These are phyloP conservation scores for Bugulina stolonifera DNA, from an alignment of 2,888 invertebrate genomes.

Conservation along the genomic window DNA sequence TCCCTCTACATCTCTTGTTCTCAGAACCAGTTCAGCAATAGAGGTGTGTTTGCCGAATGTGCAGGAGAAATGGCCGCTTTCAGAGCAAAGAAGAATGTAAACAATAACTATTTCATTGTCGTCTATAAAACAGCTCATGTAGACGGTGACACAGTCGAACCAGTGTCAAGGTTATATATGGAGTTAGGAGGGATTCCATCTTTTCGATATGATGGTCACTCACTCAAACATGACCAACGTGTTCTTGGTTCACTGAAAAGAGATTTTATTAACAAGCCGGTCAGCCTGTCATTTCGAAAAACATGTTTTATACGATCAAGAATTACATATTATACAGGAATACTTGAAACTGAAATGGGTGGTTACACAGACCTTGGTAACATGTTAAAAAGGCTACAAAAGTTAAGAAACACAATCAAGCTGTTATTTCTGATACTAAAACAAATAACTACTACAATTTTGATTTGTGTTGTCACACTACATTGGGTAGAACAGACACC, in stretches of 20 bases:
- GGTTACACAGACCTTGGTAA: too few relatives aligned
- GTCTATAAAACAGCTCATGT: not conserved
- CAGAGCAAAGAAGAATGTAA: not conserved
- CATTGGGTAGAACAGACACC: too few relatives aligned
- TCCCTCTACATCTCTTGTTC: not conserved
- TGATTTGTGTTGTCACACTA: too few relatives aligned
- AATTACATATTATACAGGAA: too few relatives aligned
- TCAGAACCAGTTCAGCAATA: not conserved
- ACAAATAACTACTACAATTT: too few relatives aligned
- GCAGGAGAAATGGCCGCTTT: not conserved
- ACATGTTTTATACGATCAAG: too few relatives aligned
- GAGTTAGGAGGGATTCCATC: not conserved
- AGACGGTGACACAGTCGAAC: not conserved
- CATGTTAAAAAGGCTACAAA: too few relatives aligned
- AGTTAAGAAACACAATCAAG: too few relatives aligned
- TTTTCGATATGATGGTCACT: not conserved
- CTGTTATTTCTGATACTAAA: too few relatives aligned
- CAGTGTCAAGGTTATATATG: not conserved
- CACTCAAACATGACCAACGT: not conserved
- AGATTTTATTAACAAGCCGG: not conserved
- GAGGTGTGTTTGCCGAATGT: not conserved
- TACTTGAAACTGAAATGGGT: too few relatives aligned
- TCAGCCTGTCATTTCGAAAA: not conserved
- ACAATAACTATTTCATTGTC: not conserved
- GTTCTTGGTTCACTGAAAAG: not conserved